Evolutionary conservation across 53 echinoderm and acorn worm genomes (phyloP).

Genomic region (Luidia sarsii): DNA sequence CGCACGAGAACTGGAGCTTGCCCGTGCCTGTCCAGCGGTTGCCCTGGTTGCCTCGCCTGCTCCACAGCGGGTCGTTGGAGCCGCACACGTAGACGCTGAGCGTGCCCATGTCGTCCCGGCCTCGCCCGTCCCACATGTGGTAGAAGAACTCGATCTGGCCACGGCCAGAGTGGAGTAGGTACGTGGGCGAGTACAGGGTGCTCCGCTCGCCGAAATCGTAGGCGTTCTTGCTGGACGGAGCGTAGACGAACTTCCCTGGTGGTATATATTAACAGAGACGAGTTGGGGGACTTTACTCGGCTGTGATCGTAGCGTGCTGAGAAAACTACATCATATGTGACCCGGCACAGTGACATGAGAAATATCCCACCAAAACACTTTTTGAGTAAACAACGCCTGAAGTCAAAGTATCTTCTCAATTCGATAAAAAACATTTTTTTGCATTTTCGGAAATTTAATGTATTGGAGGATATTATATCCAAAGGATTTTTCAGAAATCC

Average conservation of each 20-base stretch:
- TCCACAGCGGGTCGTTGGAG: not conserved
- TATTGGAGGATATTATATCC: no score
- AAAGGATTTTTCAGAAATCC: no score
- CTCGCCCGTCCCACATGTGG: constrained; percentile 46
- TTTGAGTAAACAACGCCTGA: no score
- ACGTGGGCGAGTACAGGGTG: constrained; percentile 33
- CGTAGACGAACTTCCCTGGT: constrained; percentile 50
- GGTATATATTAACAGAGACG: no score
- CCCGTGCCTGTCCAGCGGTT: constrained; percentile 36
- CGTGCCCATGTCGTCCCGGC: constrained; percentile 41
- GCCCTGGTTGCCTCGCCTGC: constrained; percentile 18
- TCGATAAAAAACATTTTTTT: no score
- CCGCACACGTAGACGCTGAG: constrained; percentile 37
- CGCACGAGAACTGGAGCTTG: constrained; percentile 28
- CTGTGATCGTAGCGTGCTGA: no score
- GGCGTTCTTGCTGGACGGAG: constrained; percentile 20
- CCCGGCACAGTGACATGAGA: no score
- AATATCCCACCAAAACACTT: no score
- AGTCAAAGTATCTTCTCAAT: no score
- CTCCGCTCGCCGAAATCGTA: not conserved
- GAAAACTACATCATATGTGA: no score
- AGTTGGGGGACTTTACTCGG: no score
- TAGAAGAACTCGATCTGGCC: constrained; percentile 54
- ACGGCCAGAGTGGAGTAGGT: constrained; percentile 6
- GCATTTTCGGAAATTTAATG: no score